phyloP scores from a whole-genome alignment of 2,797 vertebrate genomes.

The Lycodopsis pacificus region DNA sequence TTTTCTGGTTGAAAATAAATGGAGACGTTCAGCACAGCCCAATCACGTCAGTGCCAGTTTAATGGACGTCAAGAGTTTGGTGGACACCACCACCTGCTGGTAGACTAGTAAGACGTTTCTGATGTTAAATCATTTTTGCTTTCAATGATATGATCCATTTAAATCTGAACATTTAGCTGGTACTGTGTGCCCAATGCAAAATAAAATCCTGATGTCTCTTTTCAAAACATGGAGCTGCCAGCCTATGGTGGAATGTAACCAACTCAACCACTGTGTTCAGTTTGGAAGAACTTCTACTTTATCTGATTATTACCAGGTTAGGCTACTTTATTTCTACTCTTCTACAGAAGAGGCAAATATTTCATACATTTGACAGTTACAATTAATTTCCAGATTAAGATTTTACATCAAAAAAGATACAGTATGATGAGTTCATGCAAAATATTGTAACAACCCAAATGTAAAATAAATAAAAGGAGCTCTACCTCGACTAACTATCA shows the following conservation, averaged over 20 bases:
- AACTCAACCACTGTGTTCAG: not conserved
- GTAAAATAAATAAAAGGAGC: not conserved
- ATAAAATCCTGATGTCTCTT: not conserved
- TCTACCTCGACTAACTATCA: not conserved
- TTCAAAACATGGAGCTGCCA: not conserved
- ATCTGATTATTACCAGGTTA: not conserved
- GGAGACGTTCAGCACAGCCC: conserved; percentile 19
- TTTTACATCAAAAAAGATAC: not conserved
- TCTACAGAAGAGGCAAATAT: not conserved
- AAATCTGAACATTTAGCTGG: not conserved
- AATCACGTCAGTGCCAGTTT: conserved; percentile 37
- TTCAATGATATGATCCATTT: not conserved
- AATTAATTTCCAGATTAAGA: not conserved
- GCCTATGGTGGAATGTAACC: not conserved
- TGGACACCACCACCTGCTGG: conserved; percentile 71
- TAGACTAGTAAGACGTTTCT: not conserved
- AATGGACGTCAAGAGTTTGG: conserved; percentile 15
- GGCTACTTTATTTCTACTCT: not conserved
- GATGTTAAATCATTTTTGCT: not conserved
- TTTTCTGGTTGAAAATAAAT: conserved; percentile 40
- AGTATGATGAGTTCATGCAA: not conserved
- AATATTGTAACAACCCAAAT: not conserved
- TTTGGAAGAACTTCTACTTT: not conserved
- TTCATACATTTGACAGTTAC: not conserved
- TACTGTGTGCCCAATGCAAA: not conserved